Conservation (phyloP, 2,113 vertebrate genomes). For the Psophia crepitans region DNA sequence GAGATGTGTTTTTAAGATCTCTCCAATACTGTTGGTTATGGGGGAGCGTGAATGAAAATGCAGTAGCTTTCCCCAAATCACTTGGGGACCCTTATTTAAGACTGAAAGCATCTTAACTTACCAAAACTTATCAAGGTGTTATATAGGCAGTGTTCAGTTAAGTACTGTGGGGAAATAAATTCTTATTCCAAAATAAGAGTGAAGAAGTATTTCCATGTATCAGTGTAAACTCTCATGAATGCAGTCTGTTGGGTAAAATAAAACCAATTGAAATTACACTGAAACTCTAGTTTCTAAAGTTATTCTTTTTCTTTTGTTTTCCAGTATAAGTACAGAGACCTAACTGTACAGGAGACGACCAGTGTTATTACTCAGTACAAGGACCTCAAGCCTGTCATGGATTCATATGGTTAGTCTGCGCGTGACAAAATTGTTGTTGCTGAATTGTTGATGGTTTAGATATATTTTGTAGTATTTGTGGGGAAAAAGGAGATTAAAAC, state of each 20-base stretch:
- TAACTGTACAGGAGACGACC: slow-evolving; percentile 91
- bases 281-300: background rate
- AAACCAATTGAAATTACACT: background rate
- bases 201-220: background rate
- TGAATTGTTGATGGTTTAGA: background rate
- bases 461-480: background rate
- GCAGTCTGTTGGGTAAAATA: background rate
- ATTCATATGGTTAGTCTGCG: slow-evolving; percentile 87
- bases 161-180: background rate
- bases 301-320: slow-evolving; percentile 57
- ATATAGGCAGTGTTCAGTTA: background rate
- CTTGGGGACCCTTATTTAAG: background rate
- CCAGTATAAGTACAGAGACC: slow-evolving; percentile 97
- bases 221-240: background rate
- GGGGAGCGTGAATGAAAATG: background rate
- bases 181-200: background rate
- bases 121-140: too few relatives aligned
- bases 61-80: background rate
- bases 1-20: background rate
- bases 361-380: slow-evolving; percentile 93
- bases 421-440: background rate
- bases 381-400: slow-evolving; percentile 95
- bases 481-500: background rate
- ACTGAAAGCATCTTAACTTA: background rate
- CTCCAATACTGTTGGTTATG: background rate